These are phyloP conservation scores for Pipa parva DNA, from an alignment of 2,113 vertebrate species.

Conservation along the genomic window DNA sequence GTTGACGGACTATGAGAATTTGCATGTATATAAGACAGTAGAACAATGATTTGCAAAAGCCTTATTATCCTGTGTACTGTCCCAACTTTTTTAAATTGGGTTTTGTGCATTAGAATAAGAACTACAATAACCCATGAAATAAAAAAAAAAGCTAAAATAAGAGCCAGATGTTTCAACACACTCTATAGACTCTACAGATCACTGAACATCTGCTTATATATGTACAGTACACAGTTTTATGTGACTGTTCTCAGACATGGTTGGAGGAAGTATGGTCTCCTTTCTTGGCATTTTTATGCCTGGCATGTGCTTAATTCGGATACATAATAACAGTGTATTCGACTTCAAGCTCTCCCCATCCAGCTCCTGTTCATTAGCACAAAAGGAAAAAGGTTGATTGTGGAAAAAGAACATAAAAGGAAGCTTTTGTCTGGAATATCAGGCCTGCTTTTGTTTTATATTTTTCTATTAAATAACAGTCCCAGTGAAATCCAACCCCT, in stretches of 20 bases:
- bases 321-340: neutral
- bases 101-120: too few species aligned
- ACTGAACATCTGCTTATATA: slow-evolving; percentile 23
- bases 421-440: neutral
- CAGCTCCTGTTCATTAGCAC: slow-evolving; percentile 26
- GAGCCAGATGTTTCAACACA: neutral
- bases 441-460: slow-evolving; percentile 43
- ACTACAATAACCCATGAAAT: too few species aligned
- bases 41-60: too few species aligned
- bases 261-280: neutral
- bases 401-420: slow-evolving; percentile 16
- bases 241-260: slow-evolving; percentile 4
- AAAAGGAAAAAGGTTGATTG: neutral
- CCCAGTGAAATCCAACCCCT: slow-evolving; percentile 25
- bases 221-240: slow-evolving; percentile 15
- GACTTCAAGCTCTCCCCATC: neutral
- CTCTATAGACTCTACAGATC: neutral
- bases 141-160: too few species aligned
- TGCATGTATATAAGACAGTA: too few species aligned
- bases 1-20: too few species aligned
- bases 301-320: slow-evolving; percentile 10
- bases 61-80: too few species aligned
- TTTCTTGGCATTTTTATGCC: slow-evolving; percentile 6
- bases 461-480: slow-evolving; percentile 25
- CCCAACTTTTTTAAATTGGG: too few species aligned